Evolutionary conservation across 92 coral and sea anemone genomes (phyloP), one percentile per base, ranked within the genome.

Genomic region (Epizoanthus scotinus): DNA sequence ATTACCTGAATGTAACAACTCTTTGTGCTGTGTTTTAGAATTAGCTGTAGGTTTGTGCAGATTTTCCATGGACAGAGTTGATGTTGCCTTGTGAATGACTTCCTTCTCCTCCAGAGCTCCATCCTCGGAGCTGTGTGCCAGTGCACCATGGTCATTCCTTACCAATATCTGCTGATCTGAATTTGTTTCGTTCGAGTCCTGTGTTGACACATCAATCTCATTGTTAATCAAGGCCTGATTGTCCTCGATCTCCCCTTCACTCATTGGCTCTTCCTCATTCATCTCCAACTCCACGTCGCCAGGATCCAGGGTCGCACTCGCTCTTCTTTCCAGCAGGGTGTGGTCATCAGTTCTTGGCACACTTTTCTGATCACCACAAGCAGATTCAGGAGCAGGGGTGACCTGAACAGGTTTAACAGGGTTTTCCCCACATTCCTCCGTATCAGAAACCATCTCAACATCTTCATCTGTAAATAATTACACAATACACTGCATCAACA

Each of bases 361-460:
- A 28, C 36, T 55, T 29, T 73, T 63, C 38, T 55, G 63, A 73
- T 73, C 50, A n/a, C 63, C 20, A 53, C 36, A 63, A 73, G 36
- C 42, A 73, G 66, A 20, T 7, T 59, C 69, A 58, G 81, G 24
- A 34, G 42, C 47, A n/a, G 83, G 49, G 22, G 74, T 63, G 58
- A 26, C 47, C 0, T 25, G 62, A 17, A 34, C 42, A 42, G 31
- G 67, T 61, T 12, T 61, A 22, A 22, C 27, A 27, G 34, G 42
- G 17, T 84, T 69, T 29, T 78, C 67, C 36, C 40, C 26, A 17
- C 87, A 87, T 40, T 81, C 93, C 42, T 85, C 86, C 54, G 78
- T 86, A 66, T 89, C 96, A 49, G 86, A 84, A 44, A 79, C 73
- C 93, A 91, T 89, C 61, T 91, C 93, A 14, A 91, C 78, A 67